phyloP scores from a whole-genome alignment of 2,888 invertebrate species.

The Piscicola geometra region DNA sequence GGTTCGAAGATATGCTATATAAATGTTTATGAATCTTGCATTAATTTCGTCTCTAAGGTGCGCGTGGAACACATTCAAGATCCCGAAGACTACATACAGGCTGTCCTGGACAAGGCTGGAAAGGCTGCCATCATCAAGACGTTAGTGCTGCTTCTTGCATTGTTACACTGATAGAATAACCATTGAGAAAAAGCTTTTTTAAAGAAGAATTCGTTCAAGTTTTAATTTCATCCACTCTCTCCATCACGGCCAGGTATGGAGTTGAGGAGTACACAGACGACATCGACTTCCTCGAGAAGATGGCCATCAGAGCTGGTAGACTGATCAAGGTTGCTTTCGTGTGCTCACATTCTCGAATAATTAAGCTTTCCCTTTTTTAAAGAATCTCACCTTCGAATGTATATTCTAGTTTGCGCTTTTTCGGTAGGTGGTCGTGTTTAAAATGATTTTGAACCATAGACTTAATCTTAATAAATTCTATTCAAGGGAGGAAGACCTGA shows the following conservation, averaged over 20 bases:
- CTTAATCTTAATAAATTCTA: too few species aligned
- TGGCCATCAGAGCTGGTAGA: conserved; percentile 80
- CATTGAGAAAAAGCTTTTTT: too few species aligned
- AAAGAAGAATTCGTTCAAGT: too few species aligned
- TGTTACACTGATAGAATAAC: neutral
- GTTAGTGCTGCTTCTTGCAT: neutral
- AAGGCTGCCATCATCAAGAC: conserved; percentile 18
- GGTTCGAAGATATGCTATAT: neutral
- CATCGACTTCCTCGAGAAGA: conserved; percentile 82
- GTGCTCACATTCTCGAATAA: too few species aligned
- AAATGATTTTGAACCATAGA: too few species aligned
- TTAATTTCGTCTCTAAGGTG: too few species aligned
- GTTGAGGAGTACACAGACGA: conserved; percentile 68
- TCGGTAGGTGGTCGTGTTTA: too few species aligned
- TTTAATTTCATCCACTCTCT: too few species aligned
- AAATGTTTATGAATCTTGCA: too few species aligned
- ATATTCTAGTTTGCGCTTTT: too few species aligned
- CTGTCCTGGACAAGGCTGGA: conserved; percentile 76
- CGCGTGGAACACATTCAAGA: conserved; percentile 86
- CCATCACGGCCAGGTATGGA: conserved; percentile 73
- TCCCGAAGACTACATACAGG: conserved; percentile 88
- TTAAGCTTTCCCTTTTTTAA: too few species aligned
- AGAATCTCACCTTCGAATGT: too few species aligned
- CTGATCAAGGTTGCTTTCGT: conserved; percentile 66
- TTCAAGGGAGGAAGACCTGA: conserved; percentile 86